These are phyloP conservation scores for Mycteria americana DNA, from an alignment of 2,797 vertebrate species.

Conservation along the genomic window DNA sequence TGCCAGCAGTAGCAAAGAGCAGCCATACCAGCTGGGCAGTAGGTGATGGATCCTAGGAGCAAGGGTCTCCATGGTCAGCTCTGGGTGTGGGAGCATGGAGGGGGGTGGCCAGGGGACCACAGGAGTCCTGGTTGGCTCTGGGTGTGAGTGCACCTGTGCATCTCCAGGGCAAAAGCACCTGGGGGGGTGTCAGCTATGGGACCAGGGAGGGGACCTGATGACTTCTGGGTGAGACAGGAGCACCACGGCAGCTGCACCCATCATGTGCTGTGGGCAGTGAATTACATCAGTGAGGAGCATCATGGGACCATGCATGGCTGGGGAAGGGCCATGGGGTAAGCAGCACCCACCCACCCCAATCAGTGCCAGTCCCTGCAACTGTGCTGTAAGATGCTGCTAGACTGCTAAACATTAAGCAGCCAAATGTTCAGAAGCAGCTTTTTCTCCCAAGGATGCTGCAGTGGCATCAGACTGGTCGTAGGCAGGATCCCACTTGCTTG, in stretches of 20 bases:
- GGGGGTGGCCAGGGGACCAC: neutral
- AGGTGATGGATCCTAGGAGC: neutral
- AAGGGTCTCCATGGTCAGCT: neutral
- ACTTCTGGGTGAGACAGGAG: neutral
- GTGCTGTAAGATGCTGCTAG: neutral
- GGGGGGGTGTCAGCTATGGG: neutral
- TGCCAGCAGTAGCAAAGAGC: neutral
- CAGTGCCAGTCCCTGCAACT: neutral
- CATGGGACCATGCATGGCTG: rapidly evolving
- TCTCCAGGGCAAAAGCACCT: neutral
- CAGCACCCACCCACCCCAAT: neutral
- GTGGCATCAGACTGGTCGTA: neutral
- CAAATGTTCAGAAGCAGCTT: neutral
- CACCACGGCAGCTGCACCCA: neutral
- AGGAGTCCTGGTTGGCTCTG: neutral
- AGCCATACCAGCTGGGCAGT: neutral
- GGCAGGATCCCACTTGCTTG: neutral
- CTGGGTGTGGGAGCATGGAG: too few relatives aligned
- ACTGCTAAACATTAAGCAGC: neutral
- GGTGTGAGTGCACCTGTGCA: neutral
- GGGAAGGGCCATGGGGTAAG: too few relatives aligned
- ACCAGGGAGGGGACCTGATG: neutral
- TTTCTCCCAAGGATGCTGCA: neutral
- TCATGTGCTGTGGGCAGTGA: neutral
- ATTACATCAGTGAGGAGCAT: neutral